A percentile compares a stretch with the other conserved stretches of the same genome.
These are phyloP conservation scores for Dicrurus megarhynchus DNA, from an alignment of 2,113 vertebrate genomes.

Conservation along the genomic window DNA sequence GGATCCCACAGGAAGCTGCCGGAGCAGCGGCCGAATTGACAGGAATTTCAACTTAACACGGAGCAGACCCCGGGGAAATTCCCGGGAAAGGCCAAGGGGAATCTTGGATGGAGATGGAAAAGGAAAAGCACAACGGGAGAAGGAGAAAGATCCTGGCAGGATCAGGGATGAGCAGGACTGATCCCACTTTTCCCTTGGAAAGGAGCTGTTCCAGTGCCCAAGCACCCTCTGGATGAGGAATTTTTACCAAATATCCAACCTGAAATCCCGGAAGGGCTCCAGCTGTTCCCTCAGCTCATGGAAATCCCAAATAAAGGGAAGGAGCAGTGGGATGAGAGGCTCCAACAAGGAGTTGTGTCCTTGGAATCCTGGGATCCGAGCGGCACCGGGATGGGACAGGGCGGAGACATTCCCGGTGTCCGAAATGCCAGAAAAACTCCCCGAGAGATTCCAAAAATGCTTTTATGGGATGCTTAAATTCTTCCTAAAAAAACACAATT, in stretches of 20 bases:
- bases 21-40: neutral
- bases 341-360: neutral
- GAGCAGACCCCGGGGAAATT: neutral
- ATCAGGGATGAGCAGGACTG: accelerated
- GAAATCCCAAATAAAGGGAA: neutral
- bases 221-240: neutral
- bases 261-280: neutral
- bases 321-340: neutral
- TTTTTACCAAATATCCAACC: neutral
- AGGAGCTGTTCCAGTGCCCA: neutral
- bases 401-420: neutral
- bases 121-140: neutral
- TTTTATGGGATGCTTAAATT: too few species aligned
- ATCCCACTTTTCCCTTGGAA: neutral
- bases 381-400: too few species aligned
- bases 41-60: neutral
- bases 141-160: neutral
- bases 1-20: neutral
- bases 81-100: neutral
- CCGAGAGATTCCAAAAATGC: neutral
- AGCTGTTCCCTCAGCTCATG: accelerated
- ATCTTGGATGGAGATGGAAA: neutral
- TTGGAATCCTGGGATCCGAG: accelerated
- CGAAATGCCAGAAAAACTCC: accelerated
- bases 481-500: neutral